phyloP scores from a whole-genome alignment of 2,797 vertebrate species.

The Melanotaenia trifasciata region DNA sequence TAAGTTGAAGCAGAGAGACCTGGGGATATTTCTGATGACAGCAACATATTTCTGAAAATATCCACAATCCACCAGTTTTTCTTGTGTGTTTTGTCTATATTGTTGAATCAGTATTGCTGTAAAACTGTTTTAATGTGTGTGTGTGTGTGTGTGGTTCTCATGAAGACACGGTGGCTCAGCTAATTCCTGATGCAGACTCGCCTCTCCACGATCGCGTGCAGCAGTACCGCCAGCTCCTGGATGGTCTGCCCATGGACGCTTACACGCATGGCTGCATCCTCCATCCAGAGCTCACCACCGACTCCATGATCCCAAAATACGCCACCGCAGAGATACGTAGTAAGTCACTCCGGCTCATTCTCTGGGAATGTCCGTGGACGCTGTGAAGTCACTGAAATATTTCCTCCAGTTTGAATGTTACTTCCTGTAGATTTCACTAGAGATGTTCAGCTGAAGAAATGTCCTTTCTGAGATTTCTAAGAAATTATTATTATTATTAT shows the following conservation, averaged over 20 bases:
- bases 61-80: background rate
- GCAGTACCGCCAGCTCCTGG: conserved; percentile 96
- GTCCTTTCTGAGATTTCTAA: too few species aligned
- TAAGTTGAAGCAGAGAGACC: conserved; percentile 19
- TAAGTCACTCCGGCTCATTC: conserved; percentile 85
- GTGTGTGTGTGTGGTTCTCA: conserved; percentile 6
- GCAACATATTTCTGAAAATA: conserved; percentile 12
- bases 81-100: too few species aligned
- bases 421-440: too few species aligned
- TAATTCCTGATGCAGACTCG: conserved; percentile 91
- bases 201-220: conserved; percentile 88
- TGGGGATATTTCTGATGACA: conserved; percentile 10
- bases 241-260: conserved; percentile 96
- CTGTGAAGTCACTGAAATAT: too few species aligned
- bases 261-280: conserved; percentile 99
- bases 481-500: too few species aligned
- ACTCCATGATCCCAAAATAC: conserved; percentile 99
- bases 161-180: conserved; percentile 89
- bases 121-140: background rate
- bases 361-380: too few species aligned
- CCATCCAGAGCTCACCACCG: conserved; percentile 97
- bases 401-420: too few species aligned
- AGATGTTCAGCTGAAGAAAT: too few species aligned
- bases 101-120: background rate
- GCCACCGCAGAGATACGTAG: conserved; percentile 99